phyloP scores from a whole-genome alignment of 23 tunicate genomes.

The Clavelina lepadiformis region DNA sequence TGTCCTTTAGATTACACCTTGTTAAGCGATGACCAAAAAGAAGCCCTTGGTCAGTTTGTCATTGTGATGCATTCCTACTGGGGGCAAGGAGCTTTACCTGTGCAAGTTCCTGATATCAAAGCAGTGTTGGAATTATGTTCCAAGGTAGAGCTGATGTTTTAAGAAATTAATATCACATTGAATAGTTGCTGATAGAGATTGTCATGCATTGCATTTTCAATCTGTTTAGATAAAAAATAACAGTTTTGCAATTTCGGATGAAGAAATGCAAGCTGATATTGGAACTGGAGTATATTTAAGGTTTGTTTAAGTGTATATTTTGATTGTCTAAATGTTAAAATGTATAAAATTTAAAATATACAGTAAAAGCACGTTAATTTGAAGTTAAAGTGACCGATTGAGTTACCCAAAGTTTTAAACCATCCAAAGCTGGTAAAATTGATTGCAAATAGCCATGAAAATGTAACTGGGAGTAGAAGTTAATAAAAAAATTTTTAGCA shows the following conservation, averaged over 20 bases:
- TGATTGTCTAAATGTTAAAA: too few species aligned
- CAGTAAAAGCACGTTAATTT: too few species aligned
- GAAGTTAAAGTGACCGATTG: too few species aligned
- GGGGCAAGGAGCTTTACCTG: slow-evolving; percentile 68
- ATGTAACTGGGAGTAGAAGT: too few species aligned
- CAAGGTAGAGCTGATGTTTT: too few species aligned
- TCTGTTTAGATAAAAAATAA: slow-evolving; percentile 36
- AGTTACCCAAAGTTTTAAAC: too few species aligned
- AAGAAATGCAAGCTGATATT: slow-evolving; percentile 65
- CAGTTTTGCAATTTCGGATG: slow-evolving; percentile 84
- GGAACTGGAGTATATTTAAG: slow-evolving; percentile 85
- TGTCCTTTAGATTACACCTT: slow-evolving; percentile 46
- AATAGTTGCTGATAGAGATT: background rate
- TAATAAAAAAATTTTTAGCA: too few species aligned
- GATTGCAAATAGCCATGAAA: too few species aligned
- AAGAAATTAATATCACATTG: too few species aligned
- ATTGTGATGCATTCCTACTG: slow-evolving; percentile 59
- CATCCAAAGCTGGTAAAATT: too few species aligned
- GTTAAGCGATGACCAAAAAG: slow-evolving; percentile 54
- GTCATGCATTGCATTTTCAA: background rate
- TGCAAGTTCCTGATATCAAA: slow-evolving; percentile 77
- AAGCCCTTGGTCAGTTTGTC: slow-evolving; percentile 62
- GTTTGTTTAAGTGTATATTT: too few species aligned
- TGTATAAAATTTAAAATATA: too few species aligned
- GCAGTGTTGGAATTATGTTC: slow-evolving; percentile 77